These are phyloP conservation scores for Myotis yumanensis DNA, from an alignment of 2,113 vertebrate species.

Conservation along the genomic window DNA sequence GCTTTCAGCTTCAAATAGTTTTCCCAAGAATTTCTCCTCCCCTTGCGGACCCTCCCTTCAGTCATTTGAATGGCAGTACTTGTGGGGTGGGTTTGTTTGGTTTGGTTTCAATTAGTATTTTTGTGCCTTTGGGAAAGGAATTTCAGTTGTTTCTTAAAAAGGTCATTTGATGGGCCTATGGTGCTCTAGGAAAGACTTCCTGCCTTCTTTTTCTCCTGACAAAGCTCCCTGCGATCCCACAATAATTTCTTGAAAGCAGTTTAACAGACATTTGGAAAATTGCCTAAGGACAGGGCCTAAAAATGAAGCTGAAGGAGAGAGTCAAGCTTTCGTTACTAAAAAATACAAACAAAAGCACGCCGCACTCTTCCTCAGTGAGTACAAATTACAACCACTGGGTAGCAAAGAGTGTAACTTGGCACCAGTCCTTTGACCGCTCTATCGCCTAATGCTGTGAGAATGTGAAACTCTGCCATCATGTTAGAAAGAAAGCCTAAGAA, in stretches of 20 bases:
- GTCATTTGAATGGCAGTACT: not conserved
- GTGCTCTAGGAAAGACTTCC: not conserved
- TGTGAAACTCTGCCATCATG: not conserved
- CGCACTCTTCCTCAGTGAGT: not conserved
- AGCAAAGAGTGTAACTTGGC: not conserved
- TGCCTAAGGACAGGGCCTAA: not conserved
- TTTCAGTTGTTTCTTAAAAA: slow-evolving; percentile 22
- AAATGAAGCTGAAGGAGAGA: not conserved
- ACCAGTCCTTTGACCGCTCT: not conserved
- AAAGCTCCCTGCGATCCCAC: not conserved
- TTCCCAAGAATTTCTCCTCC: not conserved
- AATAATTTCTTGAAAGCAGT: slow-evolving; percentile 26
- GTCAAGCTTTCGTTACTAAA: not conserved
- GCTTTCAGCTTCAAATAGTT: not conserved
- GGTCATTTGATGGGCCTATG: not conserved
- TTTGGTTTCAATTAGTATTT: slow-evolving; percentile 46
- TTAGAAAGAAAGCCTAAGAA: slow-evolving; percentile 29
- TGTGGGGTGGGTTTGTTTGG: not conserved
- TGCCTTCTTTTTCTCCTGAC: not conserved
- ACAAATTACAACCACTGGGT: not conserved
- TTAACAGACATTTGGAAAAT: slow-evolving; percentile 45
- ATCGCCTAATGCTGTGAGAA: slow-evolving; percentile 28
- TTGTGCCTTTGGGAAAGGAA: slow-evolving; percentile 21
- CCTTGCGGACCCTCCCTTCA: not conserved
- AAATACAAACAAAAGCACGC: slow-evolving; percentile 13